Percentiles rank a stretch among this genome's conserved stretches.
Conservation (phyloP, 2,113 vertebrate genomes). For the Polypterus bichir region DNA sequence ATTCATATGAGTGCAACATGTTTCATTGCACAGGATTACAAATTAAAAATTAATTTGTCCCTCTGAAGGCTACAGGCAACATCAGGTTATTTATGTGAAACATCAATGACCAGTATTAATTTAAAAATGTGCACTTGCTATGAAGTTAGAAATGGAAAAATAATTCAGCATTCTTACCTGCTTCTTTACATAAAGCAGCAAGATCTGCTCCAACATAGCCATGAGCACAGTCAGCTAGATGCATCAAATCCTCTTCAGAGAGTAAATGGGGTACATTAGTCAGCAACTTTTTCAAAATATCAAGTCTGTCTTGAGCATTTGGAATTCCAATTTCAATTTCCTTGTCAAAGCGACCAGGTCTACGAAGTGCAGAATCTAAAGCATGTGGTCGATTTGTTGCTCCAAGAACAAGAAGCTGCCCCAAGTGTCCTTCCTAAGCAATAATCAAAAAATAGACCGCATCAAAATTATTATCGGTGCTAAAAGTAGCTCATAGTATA, state of each 20-base stretch:
- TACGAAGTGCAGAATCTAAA: conserved; percentile 74
- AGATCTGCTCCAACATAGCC: conserved; percentile 92
- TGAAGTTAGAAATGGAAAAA: conserved; percentile 3
- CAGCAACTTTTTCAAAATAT: conserved; percentile 75
- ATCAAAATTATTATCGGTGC: no score
- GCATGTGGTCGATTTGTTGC: conserved; percentile 88
- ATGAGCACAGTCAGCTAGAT: conserved; percentile 63
- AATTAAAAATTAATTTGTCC: no score
- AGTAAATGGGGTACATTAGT: conserved; percentile 50
- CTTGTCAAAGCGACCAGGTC: conserved; percentile 86
- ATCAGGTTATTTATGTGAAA: no score
- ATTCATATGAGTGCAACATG: no score
- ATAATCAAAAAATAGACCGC: neutral
- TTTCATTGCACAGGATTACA: no score
- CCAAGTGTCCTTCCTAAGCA: conserved; percentile 67
- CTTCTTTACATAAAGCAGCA: conserved; percentile 82
- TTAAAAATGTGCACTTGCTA: conserved; percentile 25
- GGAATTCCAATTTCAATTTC: conserved; percentile 92
- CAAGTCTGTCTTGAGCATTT: conserved; percentile 57
- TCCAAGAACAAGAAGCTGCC: conserved; percentile 80
- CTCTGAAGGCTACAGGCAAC: no score
- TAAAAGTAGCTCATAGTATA: no score
- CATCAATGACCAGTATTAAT: conserved; percentile 20
- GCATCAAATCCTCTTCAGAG: conserved; percentile 44
- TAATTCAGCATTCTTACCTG: conserved; percentile 51